Evolutionary conservation across 1,140 invertebrate species (phyloP).

Genomic region (Drosophila novamexicana): DNA sequence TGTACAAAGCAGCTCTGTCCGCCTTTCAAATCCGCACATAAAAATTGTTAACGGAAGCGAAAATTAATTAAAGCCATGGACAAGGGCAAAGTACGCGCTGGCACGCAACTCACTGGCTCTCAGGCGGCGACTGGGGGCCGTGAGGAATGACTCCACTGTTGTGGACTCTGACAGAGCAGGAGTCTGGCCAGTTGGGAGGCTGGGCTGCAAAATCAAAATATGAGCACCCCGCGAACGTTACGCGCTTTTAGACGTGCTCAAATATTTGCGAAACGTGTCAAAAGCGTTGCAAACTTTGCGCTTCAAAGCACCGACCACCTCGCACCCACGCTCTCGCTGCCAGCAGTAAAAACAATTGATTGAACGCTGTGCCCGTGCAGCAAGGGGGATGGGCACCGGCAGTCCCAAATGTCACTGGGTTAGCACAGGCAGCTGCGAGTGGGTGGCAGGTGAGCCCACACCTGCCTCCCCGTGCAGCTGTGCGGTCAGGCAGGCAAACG

Average conservation of each 20-base stretch:
- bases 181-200: conserved; percentile 26
- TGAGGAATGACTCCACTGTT: too few relatives aligned
- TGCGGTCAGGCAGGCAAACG: conserved; percentile 50
- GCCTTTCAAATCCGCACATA: conserved; percentile 63
- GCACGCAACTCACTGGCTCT: conserved; percentile 53
- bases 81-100: conserved; percentile 73
- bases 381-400: not conserved
- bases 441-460: not conserved
- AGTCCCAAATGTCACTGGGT: conserved; percentile 19
- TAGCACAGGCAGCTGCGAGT: not conserved
- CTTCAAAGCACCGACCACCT: conserved; percentile 38
- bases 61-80: conserved; percentile 80
- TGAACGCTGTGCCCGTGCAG: conserved; percentile 48
- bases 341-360: conserved; percentile 51
- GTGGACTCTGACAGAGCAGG: not conserved
- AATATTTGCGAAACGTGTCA: conserved; percentile 84
- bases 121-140: too few relatives aligned
- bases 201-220: conserved; percentile 62
- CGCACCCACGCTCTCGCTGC: not conserved
- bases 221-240: conserved; percentile 64
- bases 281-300: conserved; percentile 74
- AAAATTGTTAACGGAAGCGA: conserved; percentile 83
- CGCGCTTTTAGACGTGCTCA: conserved; percentile 83
- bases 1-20: conserved; percentile 28
- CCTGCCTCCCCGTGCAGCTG: conserved; percentile 6